Percentiles rank a stretch among this genome's conserved stretches.
phyloP scores from a whole-genome alignment of 2,888 invertebrate genomes.

The Cryptocephalus moraei region DNA sequence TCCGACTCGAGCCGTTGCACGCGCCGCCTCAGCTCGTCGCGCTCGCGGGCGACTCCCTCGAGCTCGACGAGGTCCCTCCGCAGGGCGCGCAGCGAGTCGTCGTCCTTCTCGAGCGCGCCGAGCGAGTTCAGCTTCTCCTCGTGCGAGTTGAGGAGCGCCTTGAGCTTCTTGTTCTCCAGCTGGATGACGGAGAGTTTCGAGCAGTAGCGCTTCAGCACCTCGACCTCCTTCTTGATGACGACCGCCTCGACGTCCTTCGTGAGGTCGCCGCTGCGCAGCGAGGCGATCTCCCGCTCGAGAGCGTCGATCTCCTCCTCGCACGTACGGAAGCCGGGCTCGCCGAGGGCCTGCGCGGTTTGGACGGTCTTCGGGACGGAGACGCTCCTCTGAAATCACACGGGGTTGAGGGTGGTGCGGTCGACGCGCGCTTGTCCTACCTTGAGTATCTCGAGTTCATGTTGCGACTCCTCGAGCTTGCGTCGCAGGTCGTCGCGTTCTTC shows the following conservation, averaged over 20 bases:
- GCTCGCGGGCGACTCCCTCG: slow-evolving; percentile 21
- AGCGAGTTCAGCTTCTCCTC: slow-evolving; percentile 12
- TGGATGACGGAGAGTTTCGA: slow-evolving; percentile 28
- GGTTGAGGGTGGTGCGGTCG: not conserved
- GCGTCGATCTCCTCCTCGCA: slow-evolving; percentile 22
- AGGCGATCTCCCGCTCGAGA: slow-evolving; percentile 27
- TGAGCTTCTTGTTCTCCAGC: slow-evolving; percentile 28
- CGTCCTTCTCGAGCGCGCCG: slow-evolving; percentile 5
- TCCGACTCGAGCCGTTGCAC: slow-evolving; percentile 25
- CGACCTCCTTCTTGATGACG: slow-evolving; percentile 29
- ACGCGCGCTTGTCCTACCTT: slow-evolving; percentile 8
- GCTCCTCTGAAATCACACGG: slow-evolving; percentile 8
- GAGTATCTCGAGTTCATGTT: slow-evolving; percentile 21
- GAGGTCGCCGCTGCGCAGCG: slow-evolving; percentile 18
- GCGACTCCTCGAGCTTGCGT: slow-evolving; percentile 22
- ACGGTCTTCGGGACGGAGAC: slow-evolving; percentile 4
- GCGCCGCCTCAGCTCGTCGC: slow-evolving; percentile 22
- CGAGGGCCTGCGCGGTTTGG: slow-evolving; percentile 1
- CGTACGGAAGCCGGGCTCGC: slow-evolving; percentile 3
- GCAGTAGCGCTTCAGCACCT: slow-evolving; percentile 30
- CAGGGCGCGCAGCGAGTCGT: slow-evolving; percentile 10
- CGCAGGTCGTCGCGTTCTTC: slow-evolving; percentile 26
- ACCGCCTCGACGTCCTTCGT: slow-evolving; percentile 26
- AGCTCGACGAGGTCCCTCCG: slow-evolving; percentile 13
- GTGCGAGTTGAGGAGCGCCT: slow-evolving; percentile 12